Conservation (phyloP, 2,113 vertebrate genomes). For the Pelecanoides urinatrix region DNA sequence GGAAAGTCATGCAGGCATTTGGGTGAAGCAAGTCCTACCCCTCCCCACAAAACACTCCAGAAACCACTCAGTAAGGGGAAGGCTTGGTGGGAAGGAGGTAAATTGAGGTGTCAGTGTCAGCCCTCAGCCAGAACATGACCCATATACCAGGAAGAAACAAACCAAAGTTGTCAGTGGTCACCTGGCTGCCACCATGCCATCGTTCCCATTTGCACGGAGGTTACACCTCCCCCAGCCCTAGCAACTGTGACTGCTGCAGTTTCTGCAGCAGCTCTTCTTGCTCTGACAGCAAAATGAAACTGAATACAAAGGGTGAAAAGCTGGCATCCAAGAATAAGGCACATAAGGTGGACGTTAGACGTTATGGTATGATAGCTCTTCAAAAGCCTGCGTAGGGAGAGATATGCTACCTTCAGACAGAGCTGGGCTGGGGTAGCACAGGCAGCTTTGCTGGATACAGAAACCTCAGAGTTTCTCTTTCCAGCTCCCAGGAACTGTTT, state of each 20-base stretch:
- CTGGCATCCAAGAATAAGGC: not conserved
- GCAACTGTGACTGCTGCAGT: not conserved
- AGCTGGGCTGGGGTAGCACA: not conserved
- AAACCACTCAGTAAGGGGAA: not conserved
- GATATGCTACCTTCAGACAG: not conserved
- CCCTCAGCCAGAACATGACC: not conserved
- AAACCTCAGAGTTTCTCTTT: not conserved
- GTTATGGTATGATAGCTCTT: not conserved
- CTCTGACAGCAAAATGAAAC: not conserved
- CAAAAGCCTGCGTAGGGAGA: not conserved
- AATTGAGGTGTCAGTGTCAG: not conserved
- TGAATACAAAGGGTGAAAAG: not conserved
- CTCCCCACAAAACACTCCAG: not conserved
- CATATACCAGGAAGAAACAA: not conserved
- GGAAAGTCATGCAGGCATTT: not conserved
- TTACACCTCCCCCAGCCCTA: not conserved
- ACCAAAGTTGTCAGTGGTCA: not conserved
- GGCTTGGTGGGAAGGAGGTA: not conserved
- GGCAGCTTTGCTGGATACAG: not conserved
- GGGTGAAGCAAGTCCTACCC: not conserved
- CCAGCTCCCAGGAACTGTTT: not conserved
- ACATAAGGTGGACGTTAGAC: not conserved
- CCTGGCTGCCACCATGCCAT: not conserved
- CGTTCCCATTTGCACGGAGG: fast-evolving
- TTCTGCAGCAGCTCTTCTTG: not conserved